Evolutionary conservation across 2,113 vertebrate genomes (phyloP).

Genomic region (Brienomyrus brachyistius): DNA sequence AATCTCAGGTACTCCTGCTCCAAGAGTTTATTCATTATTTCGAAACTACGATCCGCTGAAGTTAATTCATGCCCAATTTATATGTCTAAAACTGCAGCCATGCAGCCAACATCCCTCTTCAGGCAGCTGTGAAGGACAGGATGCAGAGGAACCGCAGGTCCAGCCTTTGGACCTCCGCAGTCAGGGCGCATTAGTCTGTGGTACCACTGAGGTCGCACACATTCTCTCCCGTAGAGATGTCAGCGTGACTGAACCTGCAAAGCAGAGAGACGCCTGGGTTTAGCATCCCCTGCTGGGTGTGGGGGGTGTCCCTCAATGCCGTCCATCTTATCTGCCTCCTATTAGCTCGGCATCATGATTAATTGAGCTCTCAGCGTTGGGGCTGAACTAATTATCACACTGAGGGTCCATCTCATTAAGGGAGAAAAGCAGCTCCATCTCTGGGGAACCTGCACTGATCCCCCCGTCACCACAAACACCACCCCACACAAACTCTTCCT

Average conservation of each 20-base stretch:
- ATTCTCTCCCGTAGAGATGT: not conserved
- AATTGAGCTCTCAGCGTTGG: slow-evolving; percentile 71
- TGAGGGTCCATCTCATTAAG: slow-evolving; percentile 66
- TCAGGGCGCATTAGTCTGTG: not conserved
- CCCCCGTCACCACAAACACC: not conserved
- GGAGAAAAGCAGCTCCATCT: slow-evolving; percentile 38
- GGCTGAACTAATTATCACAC: slow-evolving; percentile 68
- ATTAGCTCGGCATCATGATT: slow-evolving; percentile 54
- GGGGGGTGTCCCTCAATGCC: not conserved
- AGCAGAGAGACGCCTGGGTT: not conserved
- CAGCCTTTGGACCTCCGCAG: not conserved
- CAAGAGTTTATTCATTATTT: not conserved
- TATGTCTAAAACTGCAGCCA: not conserved
- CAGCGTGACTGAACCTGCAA: not conserved
- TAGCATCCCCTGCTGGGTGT: not conserved
- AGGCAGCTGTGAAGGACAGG: not conserved
- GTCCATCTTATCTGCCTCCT: slow-evolving; percentile 66
- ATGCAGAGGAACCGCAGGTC: not conserved
- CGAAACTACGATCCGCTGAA: not conserved
- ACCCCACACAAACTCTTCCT: not conserved
- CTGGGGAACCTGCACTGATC: slow-evolving; percentile 40
- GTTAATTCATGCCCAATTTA: not conserved
- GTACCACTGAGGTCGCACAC: not conserved
- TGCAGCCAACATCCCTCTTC: not conserved
- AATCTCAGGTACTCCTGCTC: not conserved